Evolutionary conservation across 1,140 invertebrate genomes (phyloP), one percentile per base, ranked within the genome.

Genomic region (Pseudomyrmex gracilis): DNA sequence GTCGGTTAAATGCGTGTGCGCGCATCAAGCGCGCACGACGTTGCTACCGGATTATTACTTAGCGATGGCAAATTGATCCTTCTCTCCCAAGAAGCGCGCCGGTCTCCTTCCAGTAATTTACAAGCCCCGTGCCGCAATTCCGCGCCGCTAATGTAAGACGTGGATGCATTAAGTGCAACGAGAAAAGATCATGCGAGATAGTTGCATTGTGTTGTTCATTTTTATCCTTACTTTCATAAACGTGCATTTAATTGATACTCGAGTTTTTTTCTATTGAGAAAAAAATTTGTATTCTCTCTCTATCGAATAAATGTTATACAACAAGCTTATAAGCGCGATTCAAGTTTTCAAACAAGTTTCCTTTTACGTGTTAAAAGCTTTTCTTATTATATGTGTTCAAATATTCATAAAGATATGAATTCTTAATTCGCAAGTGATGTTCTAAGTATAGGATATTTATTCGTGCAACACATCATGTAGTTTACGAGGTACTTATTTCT

Each of bases 1-100:
- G 64, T 34, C 51, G 64, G 51, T 83, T 77, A 64, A 76, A n/a
- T n/a, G n/a, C 60, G 63, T 47, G 15, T 61, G 73, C n/a, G 64
- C 68, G 34, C 51, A 68, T 83, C 73, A 58, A 51, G 68, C 34
- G 7, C 34, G n/a, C 34, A 71, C 51, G 67, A 80, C 45, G 58
- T 80, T 70, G 76, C 53, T 49, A 58, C 53, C 20, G 76, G 76
- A 70, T 80, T 78, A 78, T 78, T 70, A 80, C 15, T 53, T 8
- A 13, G 53, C 13, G 60, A 63, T 34, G 60, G 43, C 57, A 63
- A 34, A 71, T 71, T 68, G 53, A 70, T 80, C 53, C 55, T 47
- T 45, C 3, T 34, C 34, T 53, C 51, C 20, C 24, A 64, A 22
- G 22, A 78, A 66, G 53, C 66, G 15, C 66, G 15, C 20, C 20